Conservation (phyloP, 2,113 vertebrate genomes). For the Otocyon megalotis region DNA sequence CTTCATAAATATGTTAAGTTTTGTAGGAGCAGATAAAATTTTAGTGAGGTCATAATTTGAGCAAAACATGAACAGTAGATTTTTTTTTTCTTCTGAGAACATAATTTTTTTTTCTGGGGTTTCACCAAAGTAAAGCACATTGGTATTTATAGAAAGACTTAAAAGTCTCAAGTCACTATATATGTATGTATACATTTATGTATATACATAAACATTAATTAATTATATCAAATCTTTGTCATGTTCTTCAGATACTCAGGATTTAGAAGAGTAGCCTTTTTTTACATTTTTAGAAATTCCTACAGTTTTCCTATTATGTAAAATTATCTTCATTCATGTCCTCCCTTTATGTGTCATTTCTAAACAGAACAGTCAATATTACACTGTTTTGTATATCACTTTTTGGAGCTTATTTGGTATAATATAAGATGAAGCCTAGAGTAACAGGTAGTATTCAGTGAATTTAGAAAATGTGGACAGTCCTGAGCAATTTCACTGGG, state of each 20-base stretch:
- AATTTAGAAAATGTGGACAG: not conserved
- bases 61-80: not conserved
- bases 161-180: not conserved
- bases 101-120: not conserved
- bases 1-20: not conserved
- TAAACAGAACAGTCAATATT: not conserved
- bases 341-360: not conserved
- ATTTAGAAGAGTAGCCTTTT: not conserved
- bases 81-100: not conserved
- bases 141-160: not conserved
- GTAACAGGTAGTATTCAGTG: not conserved
- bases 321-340: not conserved
- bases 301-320: not conserved
- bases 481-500: not conserved
- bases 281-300: not conserved
- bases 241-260: not conserved
- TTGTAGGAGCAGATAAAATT: constrained; percentile 24
- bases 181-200: no score
- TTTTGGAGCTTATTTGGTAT: not conserved
- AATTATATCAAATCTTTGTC: not conserved
- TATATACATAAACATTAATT: not conserved
- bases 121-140: constrained; percentile 55
- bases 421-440: not conserved
- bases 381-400: not conserved
- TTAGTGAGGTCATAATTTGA: not conserved